Base-by-base conservation (phyloP, 2,797 vertebrate genomes). In the Phalanger gymnotis region DNA sequence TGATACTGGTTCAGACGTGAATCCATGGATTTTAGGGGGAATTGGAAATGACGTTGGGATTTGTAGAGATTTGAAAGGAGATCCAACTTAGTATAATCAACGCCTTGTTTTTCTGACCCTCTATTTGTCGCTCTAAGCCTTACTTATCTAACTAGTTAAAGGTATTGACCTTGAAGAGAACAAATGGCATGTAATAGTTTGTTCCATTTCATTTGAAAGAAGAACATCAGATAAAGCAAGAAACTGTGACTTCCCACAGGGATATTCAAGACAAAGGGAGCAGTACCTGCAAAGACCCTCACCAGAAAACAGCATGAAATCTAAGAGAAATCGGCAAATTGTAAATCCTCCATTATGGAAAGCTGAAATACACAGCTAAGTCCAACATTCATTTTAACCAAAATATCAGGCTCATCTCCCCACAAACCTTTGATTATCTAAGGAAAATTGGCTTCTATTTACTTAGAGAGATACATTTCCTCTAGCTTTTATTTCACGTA, bases 191-290 rank as follows among this genome's bases (percentile, higher is more conserved):
- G 3, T 2, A 27, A 94, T 53, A 52, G 14, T 51, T 0, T 4
- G 3, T 5, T 54, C 0, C 54, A 3, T 52, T 89, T 90, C 91
- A 54, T 51, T 51, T 93, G 10, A 95, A 92, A 73, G 52, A 91
- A 94, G 52, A 11, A 0, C 53, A 92, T 53, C 40, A 57, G 28
- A 53, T 2, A 12, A 94, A 57, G 27, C 40, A 31, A 81, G n/a
- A 92, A n/a, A 53, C 1, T n/a, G 34, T 57, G 13, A 30, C 55
- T 96, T 94, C 9, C 51, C 22, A 54, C 11, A 30, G 7, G 16
- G n/a, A 91, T 31, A 95, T 53, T 16, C 40, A 90, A 95, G 94
- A 34, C 90, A 54, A 91, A 96, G 52, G 92, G 54, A 61, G 14
- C 51, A 89, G 90, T 47, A 91, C 1, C 53, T 55, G 90, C 53